Percentiles rank a stretch among this genome's conserved stretches.
Evolutionary conservation across 1,140 invertebrate genomes (phyloP).

Genomic region (Reticulitermes speratus): DNA sequence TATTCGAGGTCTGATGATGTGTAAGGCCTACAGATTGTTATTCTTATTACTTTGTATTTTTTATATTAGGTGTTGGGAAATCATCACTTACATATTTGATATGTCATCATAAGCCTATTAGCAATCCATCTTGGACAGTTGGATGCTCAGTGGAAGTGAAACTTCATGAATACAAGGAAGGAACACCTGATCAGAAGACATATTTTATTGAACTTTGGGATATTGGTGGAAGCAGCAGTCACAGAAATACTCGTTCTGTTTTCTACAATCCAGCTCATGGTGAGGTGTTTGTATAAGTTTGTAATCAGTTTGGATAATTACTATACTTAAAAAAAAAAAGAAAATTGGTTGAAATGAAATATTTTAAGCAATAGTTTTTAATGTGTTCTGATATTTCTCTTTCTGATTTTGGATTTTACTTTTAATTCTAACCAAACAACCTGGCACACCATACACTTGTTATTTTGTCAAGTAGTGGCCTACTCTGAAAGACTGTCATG

Average conservation of each 20-base stretch:
- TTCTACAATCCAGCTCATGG: slow-evolving; percentile 94
- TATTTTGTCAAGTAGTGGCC: too few relatives aligned
- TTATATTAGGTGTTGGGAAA: slow-evolving; percentile 85
- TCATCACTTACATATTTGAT: slow-evolving; percentile 90
- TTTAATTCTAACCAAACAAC: too few relatives aligned
- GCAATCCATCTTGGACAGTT: slow-evolving; percentile 88
- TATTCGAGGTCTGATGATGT: too few relatives aligned
- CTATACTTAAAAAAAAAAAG: neutral
- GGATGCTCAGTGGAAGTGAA: slow-evolving; percentile 95
- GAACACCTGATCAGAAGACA: slow-evolving; percentile 83
- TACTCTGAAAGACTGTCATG: too few relatives aligned
- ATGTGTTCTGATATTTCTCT: neutral
- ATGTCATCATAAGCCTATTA: slow-evolving; percentile 80
- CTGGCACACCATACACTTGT: too few relatives aligned
- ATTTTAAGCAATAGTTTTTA: neutral
- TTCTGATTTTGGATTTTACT: too few relatives aligned
- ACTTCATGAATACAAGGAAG: slow-evolving; percentile 93
- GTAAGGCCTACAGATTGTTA: too few relatives aligned
- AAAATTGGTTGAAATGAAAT: neutral
- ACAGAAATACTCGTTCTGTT: slow-evolving; percentile 86
- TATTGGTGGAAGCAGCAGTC: slow-evolving; percentile 89
- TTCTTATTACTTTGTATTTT: neutral
- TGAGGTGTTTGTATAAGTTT: slow-evolving; percentile 44
- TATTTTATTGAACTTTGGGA: slow-evolving; percentile 97
- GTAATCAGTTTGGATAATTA: slow-evolving; percentile 11